Percentiles rank a stretch among this genome's conserved stretches.
phyloP scores from a whole-genome alignment of 2,888 invertebrate genomes.

The Athalia cordata region DNA sequence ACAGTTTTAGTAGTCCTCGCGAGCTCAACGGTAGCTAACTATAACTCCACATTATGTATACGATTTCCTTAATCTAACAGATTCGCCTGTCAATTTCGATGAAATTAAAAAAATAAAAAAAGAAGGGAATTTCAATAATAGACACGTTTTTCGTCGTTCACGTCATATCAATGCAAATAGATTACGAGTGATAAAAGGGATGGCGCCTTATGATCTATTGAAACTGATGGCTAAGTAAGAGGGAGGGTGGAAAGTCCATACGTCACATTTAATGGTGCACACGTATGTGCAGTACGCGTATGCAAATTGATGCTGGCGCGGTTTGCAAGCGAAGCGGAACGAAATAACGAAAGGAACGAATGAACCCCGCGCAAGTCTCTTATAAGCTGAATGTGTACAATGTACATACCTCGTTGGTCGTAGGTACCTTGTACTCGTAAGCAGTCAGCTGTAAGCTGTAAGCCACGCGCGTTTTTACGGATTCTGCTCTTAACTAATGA shows the following conservation, averaged over 20 bases:
- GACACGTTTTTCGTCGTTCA: no score
- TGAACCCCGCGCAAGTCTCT: constrained; percentile 1
- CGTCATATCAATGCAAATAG: no score
- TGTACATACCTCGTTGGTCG: constrained; percentile 25
- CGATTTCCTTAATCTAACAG: background rate
- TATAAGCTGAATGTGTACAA: constrained; percentile 9
- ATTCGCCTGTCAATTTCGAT: no score
- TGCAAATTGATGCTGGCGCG: constrained; percentile 7
- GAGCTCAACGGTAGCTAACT: background rate
- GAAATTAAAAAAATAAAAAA: no score
- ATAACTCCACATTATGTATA: background rate
- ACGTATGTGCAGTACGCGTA: constrained; percentile 21
- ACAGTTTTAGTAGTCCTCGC: constrained; percentile 2
- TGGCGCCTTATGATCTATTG: no score
- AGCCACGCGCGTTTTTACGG: constrained; percentile 39
- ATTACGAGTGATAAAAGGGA: no score
- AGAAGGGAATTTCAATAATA: no score
- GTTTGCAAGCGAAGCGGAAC: background rate
- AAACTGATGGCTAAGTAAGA: no score
- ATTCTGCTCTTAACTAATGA: constrained; percentile 44
- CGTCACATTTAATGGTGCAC: constrained; percentile 15
- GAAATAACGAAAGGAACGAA: constrained; percentile 3
- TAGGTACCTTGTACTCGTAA: constrained; percentile 24
- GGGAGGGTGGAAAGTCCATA: background rate
- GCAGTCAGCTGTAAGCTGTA: constrained; percentile 37